phyloP scores from a whole-genome alignment of 2,888 invertebrate species.

The Autographa pulchrina region DNA sequence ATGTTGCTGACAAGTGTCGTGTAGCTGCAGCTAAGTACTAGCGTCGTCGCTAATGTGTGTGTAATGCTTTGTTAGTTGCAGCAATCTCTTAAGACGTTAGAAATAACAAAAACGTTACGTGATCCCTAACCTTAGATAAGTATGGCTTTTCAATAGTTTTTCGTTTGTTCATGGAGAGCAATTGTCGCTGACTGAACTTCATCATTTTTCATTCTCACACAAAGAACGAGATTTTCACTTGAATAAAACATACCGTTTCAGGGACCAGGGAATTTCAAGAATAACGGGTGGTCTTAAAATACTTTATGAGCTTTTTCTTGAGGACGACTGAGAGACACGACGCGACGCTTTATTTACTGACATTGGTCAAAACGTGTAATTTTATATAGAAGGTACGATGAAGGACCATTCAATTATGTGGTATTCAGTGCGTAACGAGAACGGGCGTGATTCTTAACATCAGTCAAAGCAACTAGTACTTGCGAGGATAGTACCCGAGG shows the following conservation, averaged over 20 bases:
- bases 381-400: slow-evolving; percentile 68
- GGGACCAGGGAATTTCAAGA: slow-evolving; percentile 47
- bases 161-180: slow-evolving; percentile 40
- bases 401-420: slow-evolving; percentile 76
- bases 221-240: slow-evolving; percentile 60
- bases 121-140: neutral
- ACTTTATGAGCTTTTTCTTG: slow-evolving; percentile 35
- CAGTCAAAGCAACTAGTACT: slow-evolving; percentile 62
- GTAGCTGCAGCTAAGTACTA: slow-evolving; percentile 23
- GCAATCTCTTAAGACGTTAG: neutral
- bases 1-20: slow-evolving; percentile 27
- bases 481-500: slow-evolving; percentile 23
- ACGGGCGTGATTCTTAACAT: slow-evolving; percentile 64
- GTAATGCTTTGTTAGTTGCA: slow-evolving; percentile 17
- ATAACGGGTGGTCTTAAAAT: slow-evolving; percentile 30
- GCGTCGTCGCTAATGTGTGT: slow-evolving; percentile 25
- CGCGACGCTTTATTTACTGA: slow-evolving; percentile 53
- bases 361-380: slow-evolving; percentile 70
- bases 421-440: slow-evolving; percentile 78
- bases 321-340: slow-evolving; percentile 39
- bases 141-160: slow-evolving; percentile 8
- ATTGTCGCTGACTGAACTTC: slow-evolving; percentile 49
- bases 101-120: neutral
- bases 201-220: slow-evolving; percentile 64
- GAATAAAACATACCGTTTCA: slow-evolving; percentile 68